Evolutionary conservation across 2,797 vertebrate genomes (phyloP).

Genomic region (Numenius phaeopus): DNA sequence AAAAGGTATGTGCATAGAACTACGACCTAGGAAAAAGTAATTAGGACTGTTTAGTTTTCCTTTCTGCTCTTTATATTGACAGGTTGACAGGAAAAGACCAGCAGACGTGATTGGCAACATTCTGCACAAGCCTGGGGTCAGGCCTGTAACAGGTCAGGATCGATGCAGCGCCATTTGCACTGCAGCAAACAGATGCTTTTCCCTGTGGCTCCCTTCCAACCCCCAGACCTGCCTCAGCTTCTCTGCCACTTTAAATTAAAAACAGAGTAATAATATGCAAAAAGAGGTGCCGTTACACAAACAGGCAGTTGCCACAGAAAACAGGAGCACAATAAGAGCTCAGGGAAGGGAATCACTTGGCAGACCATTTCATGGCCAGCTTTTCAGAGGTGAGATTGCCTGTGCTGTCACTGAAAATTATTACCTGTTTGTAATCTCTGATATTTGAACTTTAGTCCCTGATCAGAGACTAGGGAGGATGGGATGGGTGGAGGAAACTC

Average conservation of each 20-base stretch:
- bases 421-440: not conserved
- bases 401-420: not conserved
- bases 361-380: not conserved
- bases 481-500: not conserved
- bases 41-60: not conserved
- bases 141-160: not conserved
- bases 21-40: not conserved
- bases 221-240: not conserved
- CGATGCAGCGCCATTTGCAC: not conserved
- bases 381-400: not conserved
- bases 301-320: not conserved
- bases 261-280: not conserved
- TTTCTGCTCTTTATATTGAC: not conserved
- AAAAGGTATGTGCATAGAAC: not conserved
- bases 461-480: not conserved
- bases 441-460: not conserved
- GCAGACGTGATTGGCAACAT: not conserved
- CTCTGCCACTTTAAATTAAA: not conserved
- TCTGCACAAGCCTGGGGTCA: not conserved
- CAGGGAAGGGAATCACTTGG: not conserved
- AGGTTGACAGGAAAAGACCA: not conserved
- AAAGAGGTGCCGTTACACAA: not conserved
- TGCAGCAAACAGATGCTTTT: not conserved
- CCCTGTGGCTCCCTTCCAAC: not conserved
- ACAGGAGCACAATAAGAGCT: not conserved